A percentile compares a stretch with the other conserved stretches of the same genome.
Evolutionary conservation across 2,797 vertebrate genomes (phyloP).

Genomic region (Stomatorhinus walkeri): DNA sequence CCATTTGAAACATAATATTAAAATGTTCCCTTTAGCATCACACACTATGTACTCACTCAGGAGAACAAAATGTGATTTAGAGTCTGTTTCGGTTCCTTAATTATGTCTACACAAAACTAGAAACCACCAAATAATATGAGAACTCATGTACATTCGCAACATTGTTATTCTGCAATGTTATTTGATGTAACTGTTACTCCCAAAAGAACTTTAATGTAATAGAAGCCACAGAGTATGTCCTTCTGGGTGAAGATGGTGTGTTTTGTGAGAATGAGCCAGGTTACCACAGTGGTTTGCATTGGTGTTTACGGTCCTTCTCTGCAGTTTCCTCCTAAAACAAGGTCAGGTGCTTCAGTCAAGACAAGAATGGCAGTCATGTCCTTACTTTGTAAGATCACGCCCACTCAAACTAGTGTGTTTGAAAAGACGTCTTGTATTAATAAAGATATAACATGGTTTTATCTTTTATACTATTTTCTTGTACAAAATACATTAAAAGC

Average conservation of each 20-base stretch:
- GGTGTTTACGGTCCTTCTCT: neutral
- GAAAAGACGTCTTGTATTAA: neutral
- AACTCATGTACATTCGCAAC: neutral
- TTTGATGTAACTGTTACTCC: neutral
- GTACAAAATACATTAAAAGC: neutral
- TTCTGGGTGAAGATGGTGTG: neutral
- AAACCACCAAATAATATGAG: neutral
- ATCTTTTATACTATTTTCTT: neutral
- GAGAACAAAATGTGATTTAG: neutral
- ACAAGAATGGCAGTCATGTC: neutral
- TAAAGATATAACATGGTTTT: neutral
- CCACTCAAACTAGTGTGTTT: neutral
- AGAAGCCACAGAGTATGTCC: neutral
- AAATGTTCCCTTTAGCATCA: neutral
- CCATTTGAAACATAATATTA: neutral
- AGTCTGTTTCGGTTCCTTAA: neutral
- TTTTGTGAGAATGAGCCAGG: neutral
- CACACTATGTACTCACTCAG: neutral
- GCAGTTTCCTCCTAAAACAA: neutral
- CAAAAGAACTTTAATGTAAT: neutral
- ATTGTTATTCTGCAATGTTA: neutral
- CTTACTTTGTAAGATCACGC: neutral
- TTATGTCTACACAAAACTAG: neutral
- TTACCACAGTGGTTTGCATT: too few species aligned
- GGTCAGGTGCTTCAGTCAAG: neutral